A percentile compares a stretch with the other conserved stretches of the same genome.
phyloP scores from a whole-genome alignment of 1,140 invertebrate species.

The Calosoma granatense region DNA sequence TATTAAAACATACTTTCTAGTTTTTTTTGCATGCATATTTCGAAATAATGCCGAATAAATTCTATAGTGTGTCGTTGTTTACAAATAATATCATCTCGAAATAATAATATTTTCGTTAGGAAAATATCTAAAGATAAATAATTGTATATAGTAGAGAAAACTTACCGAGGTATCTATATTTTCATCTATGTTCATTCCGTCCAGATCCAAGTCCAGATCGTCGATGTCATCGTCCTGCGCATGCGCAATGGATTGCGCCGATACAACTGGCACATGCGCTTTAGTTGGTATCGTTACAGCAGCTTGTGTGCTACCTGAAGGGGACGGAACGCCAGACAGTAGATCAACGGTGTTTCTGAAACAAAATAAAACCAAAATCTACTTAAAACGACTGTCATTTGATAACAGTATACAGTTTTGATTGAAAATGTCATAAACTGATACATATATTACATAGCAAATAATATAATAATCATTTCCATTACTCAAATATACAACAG shows the following conservation, averaged over 20 bases:
- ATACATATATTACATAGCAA: not conserved
- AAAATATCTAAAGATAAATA: constrained; percentile 12
- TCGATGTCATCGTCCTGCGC: constrained; percentile 37
- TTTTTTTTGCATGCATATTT: no score
- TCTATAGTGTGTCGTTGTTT: no score
- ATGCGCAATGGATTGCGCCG: constrained; percentile 26
- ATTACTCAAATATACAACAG: not conserved
- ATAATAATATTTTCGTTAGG: not conserved
- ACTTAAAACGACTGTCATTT: no score
- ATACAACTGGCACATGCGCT: constrained; percentile 14
- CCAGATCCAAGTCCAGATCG: constrained; percentile 50
- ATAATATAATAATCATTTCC: not conserved
- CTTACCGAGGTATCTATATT: constrained; percentile 54
- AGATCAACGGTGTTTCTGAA: constrained; percentile 17
- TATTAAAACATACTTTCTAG: no score
- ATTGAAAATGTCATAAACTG: no score
- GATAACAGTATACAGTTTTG: no score
- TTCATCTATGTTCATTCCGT: constrained; percentile 49
- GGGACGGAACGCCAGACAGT: constrained; percentile 15
- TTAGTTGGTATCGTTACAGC: constrained; percentile 14
- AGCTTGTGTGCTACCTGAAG: constrained; percentile 9
- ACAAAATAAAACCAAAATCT: not conserved
- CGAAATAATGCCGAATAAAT: no score
- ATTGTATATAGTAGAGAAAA: no score
- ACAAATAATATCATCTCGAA: constrained; percentile 13